A percentile compares a stretch with the other conserved stretches of the same genome.
These are phyloP conservation scores for Panzeria rudis DNA, from an alignment of 2,888 invertebrate genomes.

Conservation along the genomic window DNA sequence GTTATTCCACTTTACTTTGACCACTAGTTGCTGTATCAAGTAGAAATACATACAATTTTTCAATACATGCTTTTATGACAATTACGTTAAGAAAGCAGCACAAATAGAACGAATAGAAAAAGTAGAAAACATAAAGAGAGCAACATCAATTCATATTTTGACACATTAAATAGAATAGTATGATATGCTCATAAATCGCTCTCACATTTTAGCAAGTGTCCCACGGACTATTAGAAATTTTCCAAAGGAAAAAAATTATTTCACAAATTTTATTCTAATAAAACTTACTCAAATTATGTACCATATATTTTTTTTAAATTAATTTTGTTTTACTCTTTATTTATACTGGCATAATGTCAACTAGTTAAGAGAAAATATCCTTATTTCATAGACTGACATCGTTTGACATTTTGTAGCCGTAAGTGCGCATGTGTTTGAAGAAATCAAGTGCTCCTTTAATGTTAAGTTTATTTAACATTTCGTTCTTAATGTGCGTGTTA, in stretches of 20 bases:
- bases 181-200: background rate
- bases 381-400: background rate
- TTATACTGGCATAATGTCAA: conserved; percentile 5
- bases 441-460: background rate
- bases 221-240: background rate
- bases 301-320: background rate
- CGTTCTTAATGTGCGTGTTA: conserved; percentile 29
- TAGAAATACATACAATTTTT: conserved; percentile 26
- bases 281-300: conserved; percentile 12
- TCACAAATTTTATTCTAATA: background rate
- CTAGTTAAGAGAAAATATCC: conserved; percentile 57
- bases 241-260: background rate
- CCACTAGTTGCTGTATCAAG: conserved; percentile 75
- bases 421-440: conserved; percentile 38
- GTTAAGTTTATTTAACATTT: conserved; percentile 49
- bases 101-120: conserved; percentile 51
- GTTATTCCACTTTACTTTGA: conserved; percentile 69
- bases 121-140: conserved; percentile 21
- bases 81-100: conserved; percentile 1
- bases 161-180: conserved; percentile 11
- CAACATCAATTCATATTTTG: background rate
- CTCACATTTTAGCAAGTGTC: conserved; percentile 6
- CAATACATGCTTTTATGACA: conserved; percentile 63
- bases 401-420: conserved; percentile 4
- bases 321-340: conserved; percentile 9